Percentiles rank a stretch among this genome's conserved stretches.
Conservation (phyloP, 2,888 invertebrate species). For the Sthenelais limicola region DNA sequence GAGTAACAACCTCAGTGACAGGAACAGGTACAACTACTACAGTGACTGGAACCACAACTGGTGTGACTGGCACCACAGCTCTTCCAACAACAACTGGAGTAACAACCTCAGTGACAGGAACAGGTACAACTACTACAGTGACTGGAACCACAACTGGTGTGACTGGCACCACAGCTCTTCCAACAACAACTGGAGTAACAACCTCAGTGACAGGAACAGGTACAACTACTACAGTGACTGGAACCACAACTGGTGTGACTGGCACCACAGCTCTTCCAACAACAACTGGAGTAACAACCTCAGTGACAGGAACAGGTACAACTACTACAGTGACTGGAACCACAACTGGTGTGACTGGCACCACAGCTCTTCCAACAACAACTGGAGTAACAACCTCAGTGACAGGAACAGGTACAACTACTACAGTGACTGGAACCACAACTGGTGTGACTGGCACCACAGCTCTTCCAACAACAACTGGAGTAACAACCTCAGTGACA, state of each 20-base stretch:
- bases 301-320: neutral
- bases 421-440: slow-evolving; percentile 19
- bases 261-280: neutral
- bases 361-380: slow-evolving; percentile 26
- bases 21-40: neutral
- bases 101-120: neutral
- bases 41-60: neutral
- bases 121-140: neutral
- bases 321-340: neutral
- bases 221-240: neutral
- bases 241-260: neutral
- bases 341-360: slow-evolving; percentile 1
- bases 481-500: neutral
- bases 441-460: neutral
- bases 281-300: neutral
- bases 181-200: neutral
- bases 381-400: neutral
- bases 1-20: neutral
- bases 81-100: neutral
- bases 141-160: neutral
- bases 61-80: neutral
- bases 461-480: neutral
- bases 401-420: neutral
- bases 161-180: neutral
- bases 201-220: neutral